Conservation (phyloP, 2,113 vertebrate species). For the Numida meleagris region DNA sequence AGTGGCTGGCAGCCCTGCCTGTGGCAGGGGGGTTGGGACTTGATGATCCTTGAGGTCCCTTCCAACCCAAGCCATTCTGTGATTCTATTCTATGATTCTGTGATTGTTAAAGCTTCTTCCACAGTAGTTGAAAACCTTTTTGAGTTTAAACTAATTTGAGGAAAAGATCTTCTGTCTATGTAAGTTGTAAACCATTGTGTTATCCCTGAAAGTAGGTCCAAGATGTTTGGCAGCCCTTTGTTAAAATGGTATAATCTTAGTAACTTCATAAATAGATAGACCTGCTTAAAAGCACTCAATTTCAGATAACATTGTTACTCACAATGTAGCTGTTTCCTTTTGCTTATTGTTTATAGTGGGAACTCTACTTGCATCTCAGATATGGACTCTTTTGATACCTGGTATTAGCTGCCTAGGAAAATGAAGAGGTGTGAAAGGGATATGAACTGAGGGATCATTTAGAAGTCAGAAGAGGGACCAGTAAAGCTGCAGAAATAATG, state of each 20-base stretch:
- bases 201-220: not conserved
- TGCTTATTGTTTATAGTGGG: not conserved
- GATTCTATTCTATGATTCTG: no score
- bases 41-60: no score
- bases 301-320: not conserved
- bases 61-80: no score
- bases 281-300: not conserved
- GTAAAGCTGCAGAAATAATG: not conserved
- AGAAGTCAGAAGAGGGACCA: not conserved
- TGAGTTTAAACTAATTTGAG: not conserved
- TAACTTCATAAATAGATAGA: not conserved
- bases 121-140: not conserved
- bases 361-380: not conserved
- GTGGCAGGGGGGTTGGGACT: no score
- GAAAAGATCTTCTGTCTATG: not conserved
- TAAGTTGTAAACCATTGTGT: not conserved
- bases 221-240: slow-evolving; percentile 3
- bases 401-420: not conserved
- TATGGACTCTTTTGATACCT: not conserved
- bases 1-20: no score
- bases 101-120: not conserved
- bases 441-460: not conserved
- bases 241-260: not conserved
- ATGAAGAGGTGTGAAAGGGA: not conserved
- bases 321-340: not conserved